Base-by-base conservation (phyloP, 37 sponge, comb jelly and placozoan genomes). In the Halisarca cf. caerulea region DNA sequence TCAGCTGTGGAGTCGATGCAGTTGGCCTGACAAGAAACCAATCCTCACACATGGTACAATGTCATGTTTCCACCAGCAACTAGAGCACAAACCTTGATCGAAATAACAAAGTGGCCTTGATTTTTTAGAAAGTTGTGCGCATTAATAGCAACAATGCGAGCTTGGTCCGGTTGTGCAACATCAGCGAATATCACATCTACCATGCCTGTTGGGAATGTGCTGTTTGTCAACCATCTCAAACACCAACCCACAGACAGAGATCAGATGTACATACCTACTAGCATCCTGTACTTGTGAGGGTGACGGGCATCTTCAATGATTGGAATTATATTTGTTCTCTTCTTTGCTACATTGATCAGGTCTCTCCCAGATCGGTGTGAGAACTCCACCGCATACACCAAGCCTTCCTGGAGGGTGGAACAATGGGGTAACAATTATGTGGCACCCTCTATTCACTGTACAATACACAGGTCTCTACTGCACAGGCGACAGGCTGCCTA, bases 81-180 rank as follows among this genome's bases (percentile, higher is more conserved):
- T n/a, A n/a, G 38, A 40, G 0, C 59, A 47, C 83, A 39, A 55
- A 95, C 96, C 91, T 98, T 98, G 72, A 98, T 98, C 14, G 95
- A 94, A 37, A 98, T 98, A 60, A 98, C 97, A 83, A 96, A 94
- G 66, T 98, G 91, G 1, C 99, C 99, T 78, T 91, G 90, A 86
- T 98, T 96, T 83, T 96, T 98, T 55, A 98, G 83, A 85, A 92
- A 98, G 66, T 89, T 71, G 64, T 96, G 99, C 17, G 95, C 95
- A 83, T 98, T 98, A 66, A 98, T 85, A 21, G 95, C 94, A 27
- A 98, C 93, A 62, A 98, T 98, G 32, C 99, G 84, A 25, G 99
- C 97, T 47, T 98, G 99, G 66, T 98, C 99, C 5, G 99, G 99
- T 81, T 98, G 99, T 30, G 99, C 99, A 59, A 98, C 99, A 85